Conservation (phyloP, 2,888 invertebrate genomes). For the Agriopis leucophaearia region DNA sequence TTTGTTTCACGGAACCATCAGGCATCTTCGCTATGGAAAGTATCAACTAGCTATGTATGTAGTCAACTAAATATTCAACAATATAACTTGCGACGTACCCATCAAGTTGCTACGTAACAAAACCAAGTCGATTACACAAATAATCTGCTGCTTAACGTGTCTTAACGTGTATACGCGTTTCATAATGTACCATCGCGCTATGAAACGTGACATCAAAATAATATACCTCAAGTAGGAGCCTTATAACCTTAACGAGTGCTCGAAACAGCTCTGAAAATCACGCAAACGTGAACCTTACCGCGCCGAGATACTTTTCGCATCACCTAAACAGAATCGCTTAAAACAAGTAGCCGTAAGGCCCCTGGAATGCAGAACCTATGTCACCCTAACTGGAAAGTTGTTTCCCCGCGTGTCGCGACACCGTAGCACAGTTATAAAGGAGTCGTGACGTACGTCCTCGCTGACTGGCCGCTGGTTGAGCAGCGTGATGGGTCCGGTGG, state of each 20-base stretch:
- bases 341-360: too few species aligned
- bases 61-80: neutral
- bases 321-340: too few species aligned
- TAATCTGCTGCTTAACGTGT: neutral
- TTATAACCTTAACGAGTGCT: too few species aligned
- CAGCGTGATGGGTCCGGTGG: constrained; percentile 96
- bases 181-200: neutral
- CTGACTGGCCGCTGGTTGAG: constrained; percentile 98
- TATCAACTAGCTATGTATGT: neutral
- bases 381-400: neutral
- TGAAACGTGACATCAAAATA: neutral
- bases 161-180: neutral
- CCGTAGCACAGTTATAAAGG: constrained; percentile 20
- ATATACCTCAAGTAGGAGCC: neutral
- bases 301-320: too few species aligned
- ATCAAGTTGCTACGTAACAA: neutral
- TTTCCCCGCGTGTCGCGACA: neutral
- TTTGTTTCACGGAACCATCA: neutral
- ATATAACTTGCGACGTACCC: neutral
- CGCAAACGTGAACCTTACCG: too few species aligned
- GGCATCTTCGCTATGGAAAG: neutral
- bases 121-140: neutral
- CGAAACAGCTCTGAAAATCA: too few species aligned
- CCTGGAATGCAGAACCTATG: neutral
- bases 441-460: constrained; percentile 93